Conservation (phyloP, 2,888 invertebrate species). For the Eucriotettix oculatus region DNA sequence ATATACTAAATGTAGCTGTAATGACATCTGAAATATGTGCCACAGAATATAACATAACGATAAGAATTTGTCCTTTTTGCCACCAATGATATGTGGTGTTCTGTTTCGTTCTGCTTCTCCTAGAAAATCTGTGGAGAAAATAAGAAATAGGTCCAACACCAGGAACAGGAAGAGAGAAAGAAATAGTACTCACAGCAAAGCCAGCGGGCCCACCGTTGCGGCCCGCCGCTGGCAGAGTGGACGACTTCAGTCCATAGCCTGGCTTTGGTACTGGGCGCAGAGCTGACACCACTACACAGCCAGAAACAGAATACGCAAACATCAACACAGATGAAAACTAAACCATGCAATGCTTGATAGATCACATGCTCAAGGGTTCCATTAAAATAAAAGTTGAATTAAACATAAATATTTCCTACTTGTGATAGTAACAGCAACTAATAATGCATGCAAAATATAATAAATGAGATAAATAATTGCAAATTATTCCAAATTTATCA, state of each 20-base stretch:
- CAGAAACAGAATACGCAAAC: slow-evolving; percentile 4
- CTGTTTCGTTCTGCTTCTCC: too few relatives aligned
- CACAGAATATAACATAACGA: too few relatives aligned
- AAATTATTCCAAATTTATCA: too few relatives aligned
- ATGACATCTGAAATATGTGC: too few relatives aligned
- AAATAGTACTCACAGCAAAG: slow-evolving; percentile 10
- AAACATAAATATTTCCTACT: too few relatives aligned
- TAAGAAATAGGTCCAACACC: background rate
- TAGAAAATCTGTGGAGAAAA: background rate
- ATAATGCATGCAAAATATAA: too few relatives aligned
- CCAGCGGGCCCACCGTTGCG: slow-evolving; percentile 23
- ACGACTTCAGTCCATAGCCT: slow-evolving; percentile 57
- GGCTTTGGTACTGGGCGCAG: slow-evolving; percentile 56
- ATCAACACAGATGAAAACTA: background rate
- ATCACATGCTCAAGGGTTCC: background rate
- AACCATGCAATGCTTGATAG: background rate
- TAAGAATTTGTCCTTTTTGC: too few relatives aligned
- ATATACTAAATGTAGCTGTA: too few relatives aligned
- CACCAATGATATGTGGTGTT: too few relatives aligned
- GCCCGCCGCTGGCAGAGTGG: slow-evolving; percentile 52
- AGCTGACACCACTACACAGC: slow-evolving; percentile 34
- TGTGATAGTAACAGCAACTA: too few relatives aligned
- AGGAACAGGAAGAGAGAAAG: background rate
- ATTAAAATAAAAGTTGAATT: too few relatives aligned
- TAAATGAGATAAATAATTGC: too few relatives aligned